Conservation (phyloP, 2,113 vertebrate genomes). For the Corythornis cristatus region DNA sequence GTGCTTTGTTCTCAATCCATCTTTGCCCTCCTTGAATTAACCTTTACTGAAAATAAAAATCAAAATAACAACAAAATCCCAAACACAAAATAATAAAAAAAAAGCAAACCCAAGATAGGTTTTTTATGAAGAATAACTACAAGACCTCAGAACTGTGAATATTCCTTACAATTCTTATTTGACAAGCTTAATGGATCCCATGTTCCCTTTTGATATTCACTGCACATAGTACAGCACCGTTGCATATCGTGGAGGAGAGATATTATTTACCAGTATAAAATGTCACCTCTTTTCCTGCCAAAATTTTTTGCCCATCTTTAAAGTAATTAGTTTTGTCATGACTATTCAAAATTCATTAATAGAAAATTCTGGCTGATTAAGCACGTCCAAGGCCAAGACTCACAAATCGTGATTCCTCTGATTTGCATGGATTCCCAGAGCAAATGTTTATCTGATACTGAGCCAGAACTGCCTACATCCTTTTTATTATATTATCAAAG, state of each 20-base stretch:
- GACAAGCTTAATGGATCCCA: neutral
- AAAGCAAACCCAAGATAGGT: neutral
- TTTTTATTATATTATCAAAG: constrained; percentile 14
- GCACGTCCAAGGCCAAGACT: neutral
- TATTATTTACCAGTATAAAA: constrained; percentile 34
- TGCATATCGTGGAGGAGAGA: neutral
- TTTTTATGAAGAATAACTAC: neutral
- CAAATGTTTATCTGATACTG: constrained; percentile 19
- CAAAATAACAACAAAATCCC: neutral
- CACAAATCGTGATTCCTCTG: neutral
- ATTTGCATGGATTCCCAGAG: neutral
- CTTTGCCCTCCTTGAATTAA: neutral
- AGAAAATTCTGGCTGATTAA: constrained; percentile 34
- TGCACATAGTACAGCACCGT: neutral
- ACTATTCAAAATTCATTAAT: constrained; percentile 41
- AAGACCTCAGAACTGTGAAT: neutral
- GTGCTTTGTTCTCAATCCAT: neutral
- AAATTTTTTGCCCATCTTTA: neutral
- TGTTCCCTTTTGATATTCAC: neutral
- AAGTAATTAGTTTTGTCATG: constrained; percentile 17
- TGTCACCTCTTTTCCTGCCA: neutral
- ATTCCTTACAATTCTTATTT: neutral
- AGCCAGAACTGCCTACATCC: neutral
- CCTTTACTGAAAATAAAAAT: neutral
- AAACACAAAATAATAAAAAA: neutral